Evolutionary conservation across 2,888 invertebrate species (phyloP).

Genomic region (Gari tellinella): DNA sequence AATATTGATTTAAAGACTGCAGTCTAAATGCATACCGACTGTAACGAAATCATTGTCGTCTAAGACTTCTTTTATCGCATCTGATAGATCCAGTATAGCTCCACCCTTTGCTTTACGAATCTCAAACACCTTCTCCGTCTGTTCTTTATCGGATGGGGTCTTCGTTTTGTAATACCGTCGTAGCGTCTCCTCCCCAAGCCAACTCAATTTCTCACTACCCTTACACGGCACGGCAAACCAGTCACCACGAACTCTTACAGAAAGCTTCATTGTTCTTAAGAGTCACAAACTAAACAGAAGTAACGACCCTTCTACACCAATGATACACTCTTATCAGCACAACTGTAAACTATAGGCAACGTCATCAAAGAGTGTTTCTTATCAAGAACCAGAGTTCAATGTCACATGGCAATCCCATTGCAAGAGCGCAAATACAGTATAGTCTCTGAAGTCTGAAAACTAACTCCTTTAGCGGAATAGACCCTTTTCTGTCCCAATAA

Average conservation of each 20-base stretch:
- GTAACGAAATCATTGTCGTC: slow-evolving; percentile 88
- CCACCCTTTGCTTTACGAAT: slow-evolving; percentile 87
- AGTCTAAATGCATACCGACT: slow-evolving; percentile 86
- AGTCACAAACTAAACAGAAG: too few species aligned
- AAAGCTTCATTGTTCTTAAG: slow-evolving; percentile 85
- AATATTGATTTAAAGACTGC: too few species aligned
- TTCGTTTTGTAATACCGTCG: slow-evolving; percentile 85
- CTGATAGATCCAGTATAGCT: slow-evolving; percentile 87
- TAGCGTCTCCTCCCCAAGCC: slow-evolving; percentile 86
- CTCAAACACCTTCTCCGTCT: slow-evolving; percentile 83
- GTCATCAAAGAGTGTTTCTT: too few species aligned
- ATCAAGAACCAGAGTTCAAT: too few species aligned
- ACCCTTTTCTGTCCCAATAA: too few species aligned
- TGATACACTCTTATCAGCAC: too few species aligned
- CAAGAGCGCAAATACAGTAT: too few species aligned
- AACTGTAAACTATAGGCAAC: too few species aligned
- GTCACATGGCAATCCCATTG: too few species aligned
- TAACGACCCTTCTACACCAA: too few species aligned
- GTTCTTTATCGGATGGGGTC: slow-evolving; percentile 61
- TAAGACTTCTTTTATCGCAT: slow-evolving; percentile 86
- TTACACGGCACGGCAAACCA: slow-evolving; percentile 87
- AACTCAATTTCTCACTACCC: slow-evolving; percentile 85
- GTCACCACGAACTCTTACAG: slow-evolving; percentile 86
- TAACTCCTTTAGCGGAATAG: too few species aligned
- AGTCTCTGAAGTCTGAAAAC: too few species aligned